Conservation (phyloP, 2,888 invertebrate genomes). For the Harpagoxenus sublaevis region DNA sequence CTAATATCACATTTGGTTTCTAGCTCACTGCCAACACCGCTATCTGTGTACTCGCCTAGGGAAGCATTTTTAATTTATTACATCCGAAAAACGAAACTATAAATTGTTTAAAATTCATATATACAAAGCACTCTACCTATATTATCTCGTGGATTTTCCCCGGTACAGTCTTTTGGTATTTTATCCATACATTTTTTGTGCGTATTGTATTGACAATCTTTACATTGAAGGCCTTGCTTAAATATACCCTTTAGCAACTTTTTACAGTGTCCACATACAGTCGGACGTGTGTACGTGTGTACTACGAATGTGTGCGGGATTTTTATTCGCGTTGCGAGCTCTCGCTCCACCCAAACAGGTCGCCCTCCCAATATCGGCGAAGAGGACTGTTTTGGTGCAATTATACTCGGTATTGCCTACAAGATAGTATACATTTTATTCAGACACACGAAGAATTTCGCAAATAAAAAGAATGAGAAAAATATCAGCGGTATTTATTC, state of each 20-base stretch:
- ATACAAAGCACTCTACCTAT: conserved; percentile 81
- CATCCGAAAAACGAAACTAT: not conserved
- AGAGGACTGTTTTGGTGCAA: conserved; percentile 88
- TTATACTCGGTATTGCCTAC: conserved; percentile 83
- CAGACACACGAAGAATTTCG: conserved; percentile 44
- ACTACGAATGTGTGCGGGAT: conserved; percentile 99
- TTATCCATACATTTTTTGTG: conserved; percentile 97
- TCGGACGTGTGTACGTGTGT: conserved; percentile 98
- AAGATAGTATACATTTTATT: conserved; percentile 62
- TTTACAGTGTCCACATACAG: conserved; percentile 98
- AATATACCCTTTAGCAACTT: conserved; percentile 97
- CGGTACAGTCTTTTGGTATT: conserved; percentile 96
- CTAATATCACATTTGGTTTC: conserved; percentile 86
- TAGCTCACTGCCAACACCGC: conserved; percentile 87
- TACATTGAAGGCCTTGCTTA: conserved; percentile 98
- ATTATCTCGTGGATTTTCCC: conserved; percentile 90
- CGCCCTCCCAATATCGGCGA: conserved; percentile 91
- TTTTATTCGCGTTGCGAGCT: conserved; percentile 89
- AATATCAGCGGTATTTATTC: conserved; percentile 33
- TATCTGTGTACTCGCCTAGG: conserved; percentile 87
- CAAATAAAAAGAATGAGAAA: conserved; percentile 38
- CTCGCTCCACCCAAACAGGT: conserved; percentile 91
- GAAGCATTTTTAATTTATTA: conserved; percentile 15
- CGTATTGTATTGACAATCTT: conserved; percentile 98
- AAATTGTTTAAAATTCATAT: not conserved